A percentile compares a stretch with the other conserved stretches of the same genome.
phyloP scores from a whole-genome alignment of 2,888 invertebrate genomes.

The Rhopalosiphum nymphaeae region DNA sequence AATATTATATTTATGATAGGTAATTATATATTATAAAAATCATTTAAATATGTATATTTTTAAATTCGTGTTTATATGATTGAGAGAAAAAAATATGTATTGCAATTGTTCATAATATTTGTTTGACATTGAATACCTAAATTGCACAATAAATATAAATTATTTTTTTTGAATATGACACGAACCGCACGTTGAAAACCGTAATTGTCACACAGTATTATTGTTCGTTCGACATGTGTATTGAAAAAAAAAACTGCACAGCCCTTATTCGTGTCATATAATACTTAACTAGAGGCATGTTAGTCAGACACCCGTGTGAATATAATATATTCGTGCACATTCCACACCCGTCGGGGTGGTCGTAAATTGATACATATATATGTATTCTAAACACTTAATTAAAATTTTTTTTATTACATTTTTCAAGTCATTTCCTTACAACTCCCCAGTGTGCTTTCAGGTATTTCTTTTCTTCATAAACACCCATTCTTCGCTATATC shows the following conservation, averaged over 20 bases:
- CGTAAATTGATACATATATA: not conserved
- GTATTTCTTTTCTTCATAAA: not conserved
- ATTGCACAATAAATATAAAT: too few species aligned
- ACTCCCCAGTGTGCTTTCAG: not conserved
- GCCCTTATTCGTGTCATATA: not conserved
- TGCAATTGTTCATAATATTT: not conserved
- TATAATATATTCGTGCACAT: not conserved
- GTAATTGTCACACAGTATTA: not conserved
- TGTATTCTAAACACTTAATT: not conserved
- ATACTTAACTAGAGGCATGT: not conserved
- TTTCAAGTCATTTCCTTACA: not conserved
- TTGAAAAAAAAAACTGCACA: not conserved
- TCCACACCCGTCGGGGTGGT: not conserved
- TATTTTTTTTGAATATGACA: too few species aligned
- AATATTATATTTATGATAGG: too few species aligned
- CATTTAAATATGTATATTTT: not conserved
- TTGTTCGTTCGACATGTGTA: not conserved
- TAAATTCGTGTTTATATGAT: not conserved
- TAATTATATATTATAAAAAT: not conserved
- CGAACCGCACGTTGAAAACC: not conserved
- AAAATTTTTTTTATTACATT: conserved; percentile 8
- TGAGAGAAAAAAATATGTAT: not conserved
- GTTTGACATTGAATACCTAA: not conserved
- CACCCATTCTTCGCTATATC: not conserved
- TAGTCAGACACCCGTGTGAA: conserved; percentile 4